Percentiles rank a stretch among this genome's conserved stretches.
phyloP scores from a whole-genome alignment of 2,113 vertebrate genomes.

The Gopherus evgoodei region DNA sequence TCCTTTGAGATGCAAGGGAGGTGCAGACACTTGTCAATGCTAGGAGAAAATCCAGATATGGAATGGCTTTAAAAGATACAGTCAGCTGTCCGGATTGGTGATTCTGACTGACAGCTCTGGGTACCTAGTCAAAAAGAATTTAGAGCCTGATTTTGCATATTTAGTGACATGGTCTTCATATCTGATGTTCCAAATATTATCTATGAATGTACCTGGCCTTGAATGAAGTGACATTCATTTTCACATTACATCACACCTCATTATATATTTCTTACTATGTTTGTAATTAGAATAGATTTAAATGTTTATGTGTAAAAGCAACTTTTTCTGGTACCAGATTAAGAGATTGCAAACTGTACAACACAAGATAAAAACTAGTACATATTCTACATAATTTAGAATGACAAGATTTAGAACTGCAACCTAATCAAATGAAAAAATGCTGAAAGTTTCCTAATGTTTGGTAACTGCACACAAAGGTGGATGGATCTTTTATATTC shows the following conservation, averaged over 20 bases:
- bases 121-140: background rate
- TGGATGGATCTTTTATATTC: background rate
- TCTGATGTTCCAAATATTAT: background rate
- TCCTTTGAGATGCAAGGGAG: background rate
- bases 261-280: background rate
- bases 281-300: background rate
- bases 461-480: background rate
- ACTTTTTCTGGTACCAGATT: background rate
- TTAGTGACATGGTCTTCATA: background rate
- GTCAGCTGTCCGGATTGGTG: background rate
- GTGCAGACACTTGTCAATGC: background rate
- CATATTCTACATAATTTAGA: background rate
- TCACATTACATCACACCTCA: background rate
- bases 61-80: background rate
- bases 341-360: fast-evolving
- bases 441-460: background rate
- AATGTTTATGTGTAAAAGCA: background rate
- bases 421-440: background rate
- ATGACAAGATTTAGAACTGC: background rate
- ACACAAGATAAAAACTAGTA: background rate
- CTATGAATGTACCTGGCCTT: too few species aligned
- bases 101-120: background rate
- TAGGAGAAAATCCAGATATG: background rate
- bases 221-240: background rate
- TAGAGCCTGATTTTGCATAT: background rate